Evolutionary conservation across 1,140 invertebrate species (phyloP), one percentile per base, ranked within the genome.

Genomic region (Campodea augens): DNA sequence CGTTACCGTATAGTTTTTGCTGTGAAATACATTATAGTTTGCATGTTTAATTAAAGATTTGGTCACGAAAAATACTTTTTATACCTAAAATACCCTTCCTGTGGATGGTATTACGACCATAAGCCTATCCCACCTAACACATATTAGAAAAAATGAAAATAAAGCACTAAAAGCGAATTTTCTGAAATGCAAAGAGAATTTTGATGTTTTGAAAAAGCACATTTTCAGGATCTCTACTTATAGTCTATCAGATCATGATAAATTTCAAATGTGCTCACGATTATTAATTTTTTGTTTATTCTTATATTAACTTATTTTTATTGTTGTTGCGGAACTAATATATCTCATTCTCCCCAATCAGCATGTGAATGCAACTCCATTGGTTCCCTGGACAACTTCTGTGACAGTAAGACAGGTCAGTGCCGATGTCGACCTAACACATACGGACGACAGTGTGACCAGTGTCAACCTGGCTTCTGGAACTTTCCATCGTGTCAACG

Each of bases 341-440:
- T 45, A 32, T 44, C 10, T 2, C 38, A 23, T 29, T 49, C 47
- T 47, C 13, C 2, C 4, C 46, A 56, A 61, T 37, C 54, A 67
- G 77, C 87, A 15, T 99, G 96, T 60, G 91, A 98, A 55, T 99
- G 96, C 60, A 85, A 97, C 57, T 78, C 79, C 42, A 81, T 90
- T 53, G 95, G 95, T 41, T 79, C 93, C 12, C 64, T 91, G 46
- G 87, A 97, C 56, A 97, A 96, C 58, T 85, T 92, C 57, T 99
- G 96, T 63, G 86, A 98, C 58, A 72, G 77, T 19, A 72, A 76
- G 39, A 87, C 80, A 41, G 95, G 95, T 0, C 86, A 97, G 54
- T 98, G 95, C 66, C 79, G 83, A 55, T 98, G 95, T 60, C 74
- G 84, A 53, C 72, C 79, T 1, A 93, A 96, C 51, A 93, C 92